Evolutionary conservation across 2,113 vertebrate species (phyloP), one percentile per base, ranked within the genome.

Genomic region (Pteruthius melanotis): DNA sequence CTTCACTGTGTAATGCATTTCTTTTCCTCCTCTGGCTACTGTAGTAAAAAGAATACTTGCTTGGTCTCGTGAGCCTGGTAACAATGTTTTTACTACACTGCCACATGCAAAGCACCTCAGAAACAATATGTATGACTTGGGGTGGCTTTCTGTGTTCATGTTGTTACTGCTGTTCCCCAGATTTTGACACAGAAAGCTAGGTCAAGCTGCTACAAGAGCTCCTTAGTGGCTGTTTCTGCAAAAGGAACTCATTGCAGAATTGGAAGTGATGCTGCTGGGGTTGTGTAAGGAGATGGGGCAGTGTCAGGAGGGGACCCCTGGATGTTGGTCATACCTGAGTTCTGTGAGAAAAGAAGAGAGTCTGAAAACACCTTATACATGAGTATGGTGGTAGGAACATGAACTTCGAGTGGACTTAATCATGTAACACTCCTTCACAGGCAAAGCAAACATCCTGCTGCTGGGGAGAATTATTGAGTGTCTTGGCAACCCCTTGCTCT

Each of bases 221-320:
- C 26, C 18, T 47, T 17, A 6, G 9, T 9, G 45, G 26, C 10
- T 84, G 15, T 59, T 75, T n/a, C 56, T 89, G 65, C 13, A 6
- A 2, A 19, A 50, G n/a, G 30, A 66, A 0, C 9, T 77, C 21
- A 3, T 4, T 26, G 39, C 10, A 21, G 33, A 8, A 3, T 1
- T 42, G 13, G 22, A 12, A 15, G 19, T 2, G 75, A 13, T n/a
- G 16, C 12, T 57, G 31, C 15, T 59, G 39, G 7, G 22, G 16
- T 2, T 71, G 39, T 39, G 26, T 26, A 19, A 53, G 45, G 28
- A 70, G 7, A 37, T 0, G 1, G 4, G 16, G 6, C 10, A 49
- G 5, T 7, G 17, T 6, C 27, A 2, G 35, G 52, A 75, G 23
- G 21, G 7, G 16, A 60, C 1, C 2, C 10, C 40, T 6, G 33